These are phyloP conservation scores for Rhingia campestris DNA, from an alignment of 2,888 invertebrate genomes.

Conservation along the genomic window DNA sequence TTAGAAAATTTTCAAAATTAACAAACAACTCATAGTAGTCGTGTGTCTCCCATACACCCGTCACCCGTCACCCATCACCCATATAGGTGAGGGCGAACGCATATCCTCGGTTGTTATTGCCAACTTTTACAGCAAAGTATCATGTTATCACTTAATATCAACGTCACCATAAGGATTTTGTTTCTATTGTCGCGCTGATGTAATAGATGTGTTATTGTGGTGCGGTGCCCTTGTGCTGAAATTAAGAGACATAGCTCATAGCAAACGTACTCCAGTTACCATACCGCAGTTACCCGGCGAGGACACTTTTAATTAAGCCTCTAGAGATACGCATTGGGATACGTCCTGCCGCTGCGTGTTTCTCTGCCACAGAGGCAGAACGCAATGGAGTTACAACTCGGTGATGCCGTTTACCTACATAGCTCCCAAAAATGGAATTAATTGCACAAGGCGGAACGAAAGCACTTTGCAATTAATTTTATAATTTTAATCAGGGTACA, in stretches of 20 bases:
- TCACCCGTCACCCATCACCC: too few relatives aligned
- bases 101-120: conserved; percentile 39
- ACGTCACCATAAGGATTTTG: conserved; percentile 69
- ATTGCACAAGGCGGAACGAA: conserved; percentile 72
- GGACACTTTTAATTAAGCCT: conserved; percentile 73
- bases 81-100: background rate
- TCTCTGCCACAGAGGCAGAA: conserved; percentile 13
- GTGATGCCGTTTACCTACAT: conserved; percentile 1
- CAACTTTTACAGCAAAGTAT: conserved; percentile 68
- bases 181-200: conserved; percentile 58
- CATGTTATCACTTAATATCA: conserved; percentile 74
- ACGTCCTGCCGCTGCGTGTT: too few relatives aligned
- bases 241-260: conserved; percentile 53
- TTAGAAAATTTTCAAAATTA: conserved; percentile 50
- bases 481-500: conserved; percentile 66
- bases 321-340: conserved; percentile 46
- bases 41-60: too few relatives aligned
- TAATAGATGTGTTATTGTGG: conserved; percentile 29
- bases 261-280: conserved; percentile 58
- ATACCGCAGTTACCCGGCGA: conserved; percentile 41
- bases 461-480: conserved; percentile 69
- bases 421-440: conserved; percentile 61
- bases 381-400: conserved; percentile 46
- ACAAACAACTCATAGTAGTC: conserved; percentile 47
- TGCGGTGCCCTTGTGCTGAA: conserved; percentile 58